Evolutionary conservation across 2,797 vertebrate species (phyloP).

Genomic region (Natrix natrix): DNA sequence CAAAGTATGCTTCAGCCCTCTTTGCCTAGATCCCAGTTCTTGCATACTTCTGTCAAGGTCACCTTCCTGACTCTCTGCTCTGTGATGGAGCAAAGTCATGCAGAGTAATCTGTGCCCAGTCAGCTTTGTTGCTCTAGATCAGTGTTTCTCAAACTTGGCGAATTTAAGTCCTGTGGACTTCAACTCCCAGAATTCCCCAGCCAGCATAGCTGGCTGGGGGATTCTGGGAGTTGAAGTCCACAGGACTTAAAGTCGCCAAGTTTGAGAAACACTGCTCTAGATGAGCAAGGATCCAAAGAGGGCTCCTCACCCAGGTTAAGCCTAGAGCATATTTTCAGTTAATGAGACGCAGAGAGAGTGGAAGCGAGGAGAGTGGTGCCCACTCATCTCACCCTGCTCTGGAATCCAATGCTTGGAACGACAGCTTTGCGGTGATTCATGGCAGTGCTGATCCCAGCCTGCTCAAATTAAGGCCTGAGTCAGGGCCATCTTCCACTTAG

Average conservation of each 20-base stretch:
- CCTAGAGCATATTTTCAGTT: not conserved
- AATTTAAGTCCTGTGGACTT: no score
- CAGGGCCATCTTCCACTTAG: conserved; percentile 21
- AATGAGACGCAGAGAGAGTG: not conserved
- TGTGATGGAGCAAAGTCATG: not conserved
- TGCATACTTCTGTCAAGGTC: not conserved
- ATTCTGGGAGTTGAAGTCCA: no score
- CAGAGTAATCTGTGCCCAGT: not conserved
- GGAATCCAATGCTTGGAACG: not conserved
- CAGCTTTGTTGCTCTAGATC: not conserved
- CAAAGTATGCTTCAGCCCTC: not conserved
- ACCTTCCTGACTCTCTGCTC: not conserved
- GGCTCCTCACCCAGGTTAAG: no score
- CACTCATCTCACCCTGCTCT: not conserved
- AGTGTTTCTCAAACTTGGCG: no score
- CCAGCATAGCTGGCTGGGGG: no score
- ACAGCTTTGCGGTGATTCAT: not conserved
- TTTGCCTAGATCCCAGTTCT: not conserved
- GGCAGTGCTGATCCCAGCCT: not conserved
- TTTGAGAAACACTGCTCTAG: no score
- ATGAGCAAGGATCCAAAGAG: not conserved
- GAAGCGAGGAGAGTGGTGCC: not conserved
- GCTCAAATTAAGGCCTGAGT: conserved; percentile 13
- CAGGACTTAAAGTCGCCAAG: no score
- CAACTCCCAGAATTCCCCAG: no score